Conservation (phyloP, 2,797 vertebrate species). For the Acipenser ruthenus region DNA sequence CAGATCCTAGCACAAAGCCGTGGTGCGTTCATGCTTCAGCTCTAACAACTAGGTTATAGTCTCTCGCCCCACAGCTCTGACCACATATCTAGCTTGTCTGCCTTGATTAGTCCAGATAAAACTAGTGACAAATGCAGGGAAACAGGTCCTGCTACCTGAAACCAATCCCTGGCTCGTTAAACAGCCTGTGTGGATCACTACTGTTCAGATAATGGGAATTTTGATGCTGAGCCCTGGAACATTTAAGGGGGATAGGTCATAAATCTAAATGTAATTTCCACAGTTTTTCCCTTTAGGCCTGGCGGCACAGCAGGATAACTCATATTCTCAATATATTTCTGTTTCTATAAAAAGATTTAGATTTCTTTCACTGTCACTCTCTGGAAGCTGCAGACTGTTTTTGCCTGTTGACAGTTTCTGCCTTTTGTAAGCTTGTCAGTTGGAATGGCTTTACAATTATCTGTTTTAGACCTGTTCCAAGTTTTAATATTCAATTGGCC, state of each 20-base stretch:
- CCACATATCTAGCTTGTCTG: conserved; percentile 18
- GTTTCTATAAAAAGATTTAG: conserved; percentile 14
- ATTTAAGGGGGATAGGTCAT: conserved; percentile 11
- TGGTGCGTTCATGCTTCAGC: background rate
- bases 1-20: background rate
- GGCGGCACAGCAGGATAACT: conserved; percentile 22
- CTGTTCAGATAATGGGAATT: conserved; percentile 23
- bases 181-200: conserved; percentile 13
- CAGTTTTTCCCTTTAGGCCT: conserved; percentile 21
- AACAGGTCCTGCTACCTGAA: conserved; percentile 19
- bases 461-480: conserved; percentile 15
- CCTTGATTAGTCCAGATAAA: conserved; percentile 21
- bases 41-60: background rate
- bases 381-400: background rate
- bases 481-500: background rate
- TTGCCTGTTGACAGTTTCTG: background rate
- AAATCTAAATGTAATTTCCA: conserved; percentile 33
- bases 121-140: conserved; percentile 17
- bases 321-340: conserved; percentile 25
- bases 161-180: conserved; percentile 21
- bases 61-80: conserved; percentile 6
- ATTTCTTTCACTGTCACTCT: conserved; percentile 1
- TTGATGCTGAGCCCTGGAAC: conserved; percentile 18
- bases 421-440: background rate
- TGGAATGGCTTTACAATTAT: conserved; percentile 12